A percentile compares a stretch with the other conserved stretches of the same genome.
Evolutionary conservation across 2,113 vertebrate genomes (phyloP).

Genomic region (Myiozetetes cayanensis): DNA sequence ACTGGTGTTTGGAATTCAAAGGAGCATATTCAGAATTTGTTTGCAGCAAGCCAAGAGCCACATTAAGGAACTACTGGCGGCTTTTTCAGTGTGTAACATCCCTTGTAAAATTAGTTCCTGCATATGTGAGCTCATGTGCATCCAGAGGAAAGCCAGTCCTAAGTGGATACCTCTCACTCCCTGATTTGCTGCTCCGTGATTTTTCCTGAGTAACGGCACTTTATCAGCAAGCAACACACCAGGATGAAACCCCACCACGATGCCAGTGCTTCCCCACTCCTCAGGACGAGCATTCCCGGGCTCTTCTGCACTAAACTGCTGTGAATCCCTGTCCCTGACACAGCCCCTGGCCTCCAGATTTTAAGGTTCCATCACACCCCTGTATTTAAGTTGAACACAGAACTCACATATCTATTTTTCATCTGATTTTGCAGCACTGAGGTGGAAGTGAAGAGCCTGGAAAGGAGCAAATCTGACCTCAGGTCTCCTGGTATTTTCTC

Average conservation of each 20-base stretch:
- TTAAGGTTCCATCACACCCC: neutral
- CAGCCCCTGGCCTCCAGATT: neutral
- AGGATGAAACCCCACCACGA: neutral
- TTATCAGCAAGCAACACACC: neutral
- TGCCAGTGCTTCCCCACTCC: neutral
- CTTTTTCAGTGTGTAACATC: neutral
- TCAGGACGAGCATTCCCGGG: neutral
- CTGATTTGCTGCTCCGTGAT: neutral
- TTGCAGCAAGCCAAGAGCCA: neutral
- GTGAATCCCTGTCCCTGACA: neutral
- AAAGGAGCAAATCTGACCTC: neutral
- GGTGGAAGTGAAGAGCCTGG: neutral
- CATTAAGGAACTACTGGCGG: neutral
- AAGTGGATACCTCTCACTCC: neutral
- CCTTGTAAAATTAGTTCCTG: neutral
- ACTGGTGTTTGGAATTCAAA: neutral
- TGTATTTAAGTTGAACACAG: neutral
- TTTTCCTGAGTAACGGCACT: neutral
- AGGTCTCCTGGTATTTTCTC: neutral
- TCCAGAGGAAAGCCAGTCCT: neutral
- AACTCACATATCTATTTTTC: neutral
- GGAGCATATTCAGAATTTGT: neutral
- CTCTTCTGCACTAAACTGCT: neutral
- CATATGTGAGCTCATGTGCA: neutral
- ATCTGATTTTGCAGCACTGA: neutral